A percentile compares a stretch with the other conserved stretches of the same genome.
phyloP scores from a whole-genome alignment of 2,888 invertebrate genomes.

The Agrenia bidenticulata region DNA sequence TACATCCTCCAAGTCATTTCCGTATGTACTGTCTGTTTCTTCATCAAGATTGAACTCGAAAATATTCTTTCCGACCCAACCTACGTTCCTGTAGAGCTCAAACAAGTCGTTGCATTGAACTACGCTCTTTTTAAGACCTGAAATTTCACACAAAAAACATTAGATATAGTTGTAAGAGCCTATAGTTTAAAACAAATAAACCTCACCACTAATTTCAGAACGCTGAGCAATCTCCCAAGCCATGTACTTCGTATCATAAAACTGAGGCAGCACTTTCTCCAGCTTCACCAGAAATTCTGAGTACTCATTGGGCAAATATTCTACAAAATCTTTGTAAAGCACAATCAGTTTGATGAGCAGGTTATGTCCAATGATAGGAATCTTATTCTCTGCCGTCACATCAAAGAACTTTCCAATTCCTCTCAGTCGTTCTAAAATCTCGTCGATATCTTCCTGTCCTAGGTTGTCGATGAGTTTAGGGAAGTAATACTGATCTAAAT shows the following conservation, averaged over 20 bases:
- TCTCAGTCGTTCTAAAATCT: slow-evolving; percentile 26
- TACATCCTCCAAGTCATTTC: slow-evolving; percentile 23
- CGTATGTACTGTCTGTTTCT: slow-evolving; percentile 10
- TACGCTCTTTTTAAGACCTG: background rate
- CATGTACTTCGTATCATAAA: slow-evolving; percentile 40
- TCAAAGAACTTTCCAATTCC: slow-evolving; percentile 38
- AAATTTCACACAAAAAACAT: background rate
- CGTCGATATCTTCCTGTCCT: slow-evolving; percentile 12
- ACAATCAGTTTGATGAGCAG: slow-evolving; percentile 31
- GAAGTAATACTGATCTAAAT: slow-evolving; percentile 25
- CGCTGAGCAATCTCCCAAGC: slow-evolving; percentile 17
- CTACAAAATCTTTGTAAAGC: slow-evolving; percentile 37
- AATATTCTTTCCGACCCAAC: background rate
- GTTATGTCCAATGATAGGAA: slow-evolving; percentile 39
- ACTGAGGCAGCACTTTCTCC: slow-evolving; percentile 3
- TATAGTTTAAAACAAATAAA: too few species aligned
- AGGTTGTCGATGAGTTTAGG: slow-evolving; percentile 23
- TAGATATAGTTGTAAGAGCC: too few species aligned
- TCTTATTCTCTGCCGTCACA: slow-evolving; percentile 9
- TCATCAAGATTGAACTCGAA: slow-evolving; percentile 5
- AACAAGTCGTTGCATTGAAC: slow-evolving; percentile 18
- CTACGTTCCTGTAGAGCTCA: slow-evolving; percentile 17
- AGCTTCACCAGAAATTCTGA: slow-evolving; percentile 15
- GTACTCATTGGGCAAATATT: slow-evolving; percentile 28
- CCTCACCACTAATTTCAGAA: background rate